Base-by-base conservation (phyloP, 2,797 vertebrate species). In the Mormyrus proboscirostris region DNA sequence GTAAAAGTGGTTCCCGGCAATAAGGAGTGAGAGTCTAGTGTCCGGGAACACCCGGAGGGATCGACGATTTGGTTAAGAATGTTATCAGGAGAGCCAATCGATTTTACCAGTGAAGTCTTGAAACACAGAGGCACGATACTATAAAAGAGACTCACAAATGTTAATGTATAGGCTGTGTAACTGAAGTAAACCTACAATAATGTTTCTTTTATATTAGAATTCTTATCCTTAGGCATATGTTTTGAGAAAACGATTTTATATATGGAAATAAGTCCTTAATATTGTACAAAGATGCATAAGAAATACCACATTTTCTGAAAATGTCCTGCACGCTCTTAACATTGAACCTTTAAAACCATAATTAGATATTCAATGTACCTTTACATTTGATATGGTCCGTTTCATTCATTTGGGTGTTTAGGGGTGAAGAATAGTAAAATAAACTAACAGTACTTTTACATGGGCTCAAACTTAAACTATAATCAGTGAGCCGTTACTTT, bases 401-500 rank as follows among this genome's bases (percentile, higher is more conserved):
- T 89, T 38, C 29, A 82, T 85, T 84, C 91, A 89, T 10, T n/a
- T 84, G 82, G 14, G 44, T 25, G 79, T 84, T 50, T 84, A 41
- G 91, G 90, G 88, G 91, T 92, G 85, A 91, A 89, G 87, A 90
- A 91, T 92, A 91, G 91, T 93, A 93, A 93, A 97, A 16, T 19
- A n/a, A 2, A 98, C 97, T 97, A 97, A 96, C 97, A 95, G 96
- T 19, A 49, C 96, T 97, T 96, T 96, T 97, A 97, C 96, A 96
- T 95, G 94, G 94, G 94, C 94, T 25, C 9, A 65, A 29, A 29
- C 96, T 96, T 96, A 38, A 95, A 97, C 97, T 97, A 97, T 96
- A 97, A 97, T 97, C 97, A 98, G 96, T 95, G 96, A 97, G 96
- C 97, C 97, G 95, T 98, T 97, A 95, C 96, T 97, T 98, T 98